Evolutionary conservation across 2,888 invertebrate species (phyloP), one percentile per base, ranked within the genome.

Genomic region (Mamestra brassicae): DNA sequence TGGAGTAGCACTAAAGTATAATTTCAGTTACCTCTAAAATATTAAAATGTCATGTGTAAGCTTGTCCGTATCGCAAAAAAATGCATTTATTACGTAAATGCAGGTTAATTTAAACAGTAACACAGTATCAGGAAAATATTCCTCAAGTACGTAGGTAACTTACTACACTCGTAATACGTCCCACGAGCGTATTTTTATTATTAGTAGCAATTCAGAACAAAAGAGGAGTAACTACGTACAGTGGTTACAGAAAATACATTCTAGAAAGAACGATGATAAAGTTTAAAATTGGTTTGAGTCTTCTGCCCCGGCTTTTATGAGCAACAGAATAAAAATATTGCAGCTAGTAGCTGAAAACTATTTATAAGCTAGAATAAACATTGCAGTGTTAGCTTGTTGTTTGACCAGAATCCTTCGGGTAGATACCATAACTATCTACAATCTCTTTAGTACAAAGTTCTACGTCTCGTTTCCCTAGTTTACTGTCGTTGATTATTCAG

Each of bases 401-500:
- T 26, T 55, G 11, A 38, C 26, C 11, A 26, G 11, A 26, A 52
- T 34, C 17, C n/a, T 34, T 64, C 17, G 6, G 1, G 6, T 52
- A 36, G 1, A 76, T 57, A 2, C 78, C 60, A 10, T 4, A 4
- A 4, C 4, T 15, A 60, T n/a, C 68, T 52, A 75, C n/a, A 52
- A 63, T 57, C 52, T 34, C 62, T 52, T 45, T 11, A 64, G 36
- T 50, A 10, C n/a, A 68, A 17, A 36, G 8, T 42, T 67, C 42
- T 38, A n/a, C 63, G 55, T 57, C 10, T 26, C 60, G 67, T 62
- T 68, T 42, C 50, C 52, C 62, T 60, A 60, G 80, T 55, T 79
- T 47, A 42, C 47, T 57, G 67, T 26, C 58, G 66, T 81, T 74
- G 50, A 68, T 81, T 83, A 83, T 71, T 83, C 64, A 74, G 67